These are phyloP conservation scores for Heliconius charithonia DNA, from an alignment of 2,888 invertebrate species.

Conservation along the genomic window DNA sequence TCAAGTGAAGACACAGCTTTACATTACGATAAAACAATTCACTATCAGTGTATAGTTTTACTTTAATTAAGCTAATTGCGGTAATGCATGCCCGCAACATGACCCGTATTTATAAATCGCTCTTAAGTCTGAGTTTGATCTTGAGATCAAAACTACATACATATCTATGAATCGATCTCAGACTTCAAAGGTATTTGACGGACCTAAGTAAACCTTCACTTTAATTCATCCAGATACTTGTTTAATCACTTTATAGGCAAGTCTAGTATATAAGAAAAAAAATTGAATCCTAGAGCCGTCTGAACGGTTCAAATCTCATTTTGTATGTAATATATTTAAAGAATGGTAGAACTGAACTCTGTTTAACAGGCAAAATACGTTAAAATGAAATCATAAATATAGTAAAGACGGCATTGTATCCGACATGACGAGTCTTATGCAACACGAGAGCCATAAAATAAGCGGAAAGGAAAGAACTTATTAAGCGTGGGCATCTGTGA, in stretches of 20 bases:
- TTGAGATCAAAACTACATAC: too few relatives aligned
- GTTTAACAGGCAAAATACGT: background rate
- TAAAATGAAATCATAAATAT: background rate
- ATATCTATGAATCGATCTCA: too few relatives aligned
- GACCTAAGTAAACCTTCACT: too few relatives aligned
- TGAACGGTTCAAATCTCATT: background rate
- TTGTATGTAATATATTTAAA: background rate
- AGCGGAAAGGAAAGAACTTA: constrained; percentile 48
- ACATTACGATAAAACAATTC: background rate
- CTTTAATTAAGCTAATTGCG: background rate
- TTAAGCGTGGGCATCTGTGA: constrained; percentile 61
- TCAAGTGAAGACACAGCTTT: background rate
- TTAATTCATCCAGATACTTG: too few relatives aligned
- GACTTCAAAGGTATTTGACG: too few relatives aligned
- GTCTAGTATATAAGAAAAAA: background rate
- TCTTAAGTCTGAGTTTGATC: too few relatives aligned
- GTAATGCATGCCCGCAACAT: background rate
- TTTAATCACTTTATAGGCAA: too few relatives aligned
- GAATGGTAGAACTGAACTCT: background rate
- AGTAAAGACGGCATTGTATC: background rate
- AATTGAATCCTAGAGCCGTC: background rate
- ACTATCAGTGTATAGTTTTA: constrained; percentile 6
- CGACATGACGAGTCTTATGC: constrained; percentile 16
- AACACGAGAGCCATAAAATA: constrained; percentile 7
- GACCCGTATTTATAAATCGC: background rate